Conservation (phyloP, 2,888 invertebrate species). For the Panorpa germanica region DNA sequence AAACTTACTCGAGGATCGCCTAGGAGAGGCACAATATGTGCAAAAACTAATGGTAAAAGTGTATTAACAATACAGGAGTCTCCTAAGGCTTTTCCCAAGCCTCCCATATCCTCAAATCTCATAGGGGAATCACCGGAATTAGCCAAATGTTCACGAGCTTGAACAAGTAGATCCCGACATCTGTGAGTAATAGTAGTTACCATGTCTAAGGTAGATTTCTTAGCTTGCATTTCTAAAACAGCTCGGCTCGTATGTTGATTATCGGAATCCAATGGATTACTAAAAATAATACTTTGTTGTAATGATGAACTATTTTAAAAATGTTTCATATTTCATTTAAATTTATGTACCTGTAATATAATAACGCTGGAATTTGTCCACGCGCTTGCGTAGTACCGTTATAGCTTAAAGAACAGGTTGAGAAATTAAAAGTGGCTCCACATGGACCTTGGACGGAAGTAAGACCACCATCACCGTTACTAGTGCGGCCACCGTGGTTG, state of each 20-base stretch:
- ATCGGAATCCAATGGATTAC: slow-evolving; percentile 37
- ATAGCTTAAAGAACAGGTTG: slow-evolving; percentile 80
- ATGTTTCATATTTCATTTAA: no score
- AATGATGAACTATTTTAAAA: slow-evolving; percentile 1
- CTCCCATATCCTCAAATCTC: slow-evolving; percentile 7
- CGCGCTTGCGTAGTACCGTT: slow-evolving; percentile 92
- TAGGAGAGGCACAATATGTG: slow-evolving; percentile 62
- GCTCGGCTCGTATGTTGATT: slow-evolving; percentile 34
- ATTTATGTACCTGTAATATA: slow-evolving; percentile 60
- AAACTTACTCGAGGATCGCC: slow-evolving; percentile 60
- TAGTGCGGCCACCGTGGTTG: slow-evolving; percentile 81
- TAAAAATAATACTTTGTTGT: slow-evolving; percentile 14
- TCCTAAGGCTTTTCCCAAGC: slow-evolving; percentile 16
- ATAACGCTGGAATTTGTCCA: slow-evolving; percentile 84
- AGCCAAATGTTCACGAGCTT: slow-evolving; percentile 47
- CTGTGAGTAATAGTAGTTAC: slow-evolving; percentile 60
- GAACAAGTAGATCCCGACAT: slow-evolving; percentile 54
- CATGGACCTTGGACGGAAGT: slow-evolving; percentile 81
- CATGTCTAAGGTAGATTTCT: slow-evolving; percentile 53
- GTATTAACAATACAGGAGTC: slow-evolving; percentile 42
- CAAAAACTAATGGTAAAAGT: slow-evolving; percentile 65
- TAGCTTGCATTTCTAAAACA: slow-evolving; percentile 39
- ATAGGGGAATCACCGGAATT: no score
- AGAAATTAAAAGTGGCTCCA: slow-evolving; percentile 77
- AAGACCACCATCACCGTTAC: slow-evolving; percentile 86